Evolutionary conservation across 2,888 invertebrate genomes (phyloP).

Genomic region (Oscheius sp.): DNA sequence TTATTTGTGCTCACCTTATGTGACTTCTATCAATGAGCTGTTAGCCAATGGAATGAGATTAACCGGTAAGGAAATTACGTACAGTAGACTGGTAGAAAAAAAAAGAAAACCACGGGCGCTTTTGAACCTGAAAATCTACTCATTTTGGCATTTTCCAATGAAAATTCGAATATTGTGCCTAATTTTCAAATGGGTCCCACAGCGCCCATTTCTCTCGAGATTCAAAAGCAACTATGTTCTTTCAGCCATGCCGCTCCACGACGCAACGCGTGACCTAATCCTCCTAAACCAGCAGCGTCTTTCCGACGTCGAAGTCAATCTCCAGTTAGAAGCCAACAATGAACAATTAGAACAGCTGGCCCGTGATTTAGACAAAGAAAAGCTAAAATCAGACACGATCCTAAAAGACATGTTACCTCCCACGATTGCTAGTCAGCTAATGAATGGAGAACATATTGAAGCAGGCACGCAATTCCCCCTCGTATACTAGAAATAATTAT

Average conservation of each 20-base stretch:
- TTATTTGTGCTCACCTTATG: slow-evolving; percentile 71
- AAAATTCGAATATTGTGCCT: too few species aligned
- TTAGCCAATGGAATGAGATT: slow-evolving; percentile 69
- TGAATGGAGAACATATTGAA: slow-evolving; percentile 72
- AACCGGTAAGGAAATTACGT: slow-evolving; percentile 28
- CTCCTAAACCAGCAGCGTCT: slow-evolving; percentile 71
- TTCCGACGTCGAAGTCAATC: slow-evolving; percentile 71
- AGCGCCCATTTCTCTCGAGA: too few species aligned
- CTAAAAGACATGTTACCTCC: slow-evolving; percentile 73
- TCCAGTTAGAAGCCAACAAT: slow-evolving; percentile 74
- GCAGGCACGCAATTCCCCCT: slow-evolving; percentile 39
- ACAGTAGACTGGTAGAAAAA: too few species aligned
- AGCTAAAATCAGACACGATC: slow-evolving; percentile 69
- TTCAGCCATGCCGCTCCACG: slow-evolving; percentile 70
- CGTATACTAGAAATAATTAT: neutral
- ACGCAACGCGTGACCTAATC: slow-evolving; percentile 71
- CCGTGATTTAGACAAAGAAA: slow-evolving; percentile 67
- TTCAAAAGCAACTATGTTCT: too few species aligned
- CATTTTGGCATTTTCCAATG: too few species aligned
- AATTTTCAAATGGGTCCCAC: too few species aligned
- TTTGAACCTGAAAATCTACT: too few species aligned
- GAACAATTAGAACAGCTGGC: slow-evolving; percentile 73
- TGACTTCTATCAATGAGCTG: slow-evolving; percentile 69
- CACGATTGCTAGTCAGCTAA: slow-evolving; percentile 71
- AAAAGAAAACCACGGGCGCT: too few species aligned